Evolutionary conservation across 2,888 invertebrate species (phyloP).

Genomic region (Papilio demoleus): DNA sequence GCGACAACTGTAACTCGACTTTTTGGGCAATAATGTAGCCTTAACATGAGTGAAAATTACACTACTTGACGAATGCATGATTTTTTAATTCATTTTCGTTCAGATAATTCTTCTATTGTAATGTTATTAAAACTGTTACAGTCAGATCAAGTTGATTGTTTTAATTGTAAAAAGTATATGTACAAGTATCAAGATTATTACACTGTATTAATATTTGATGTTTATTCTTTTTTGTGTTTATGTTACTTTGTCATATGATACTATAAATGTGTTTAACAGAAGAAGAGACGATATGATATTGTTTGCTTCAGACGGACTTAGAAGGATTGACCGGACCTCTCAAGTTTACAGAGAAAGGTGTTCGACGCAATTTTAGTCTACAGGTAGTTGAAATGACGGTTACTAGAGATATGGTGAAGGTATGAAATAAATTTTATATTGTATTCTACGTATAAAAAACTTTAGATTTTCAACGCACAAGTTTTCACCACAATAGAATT

Average conservation of each 20-base stretch:
- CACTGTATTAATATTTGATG: no score
- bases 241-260: neutral
- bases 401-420: slow-evolving; percentile 93
- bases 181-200: no score
- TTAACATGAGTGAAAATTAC: no score
- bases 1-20: no score
- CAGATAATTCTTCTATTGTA: no score
- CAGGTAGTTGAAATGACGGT: slow-evolving; percentile 96
- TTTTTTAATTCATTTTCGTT: no score
- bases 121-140: no score
- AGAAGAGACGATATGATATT: slow-evolving; percentile 56
- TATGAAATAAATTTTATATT: slow-evolving; percentile 55
- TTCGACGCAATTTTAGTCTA: slow-evolving; percentile 92
- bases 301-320: slow-evolving; percentile 90
- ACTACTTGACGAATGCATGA: no score
- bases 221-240: neutral
- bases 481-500: slow-evolving; percentile 10
- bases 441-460: neutral
- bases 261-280: slow-evolving; percentile 43
- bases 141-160: neutral
- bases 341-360: slow-evolving; percentile 93
- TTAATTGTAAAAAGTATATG: neutral
- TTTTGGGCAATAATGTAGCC: no score
- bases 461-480: neutral
- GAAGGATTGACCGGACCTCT: slow-evolving; percentile 94